phyloP scores from a whole-genome alignment of 2,113 vertebrate species.

The Pavo muticus region DNA sequence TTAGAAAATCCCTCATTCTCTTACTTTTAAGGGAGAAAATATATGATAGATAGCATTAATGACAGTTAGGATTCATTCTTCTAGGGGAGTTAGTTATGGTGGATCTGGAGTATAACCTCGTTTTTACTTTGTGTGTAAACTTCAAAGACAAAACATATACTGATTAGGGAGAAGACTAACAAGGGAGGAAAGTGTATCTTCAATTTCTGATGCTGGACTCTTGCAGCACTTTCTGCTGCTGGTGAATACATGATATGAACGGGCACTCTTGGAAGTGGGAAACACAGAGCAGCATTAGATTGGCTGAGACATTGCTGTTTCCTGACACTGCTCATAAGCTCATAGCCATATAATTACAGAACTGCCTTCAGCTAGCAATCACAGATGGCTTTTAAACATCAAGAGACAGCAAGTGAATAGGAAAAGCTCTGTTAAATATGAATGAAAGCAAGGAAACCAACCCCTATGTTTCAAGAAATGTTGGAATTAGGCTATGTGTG shows the following conservation, averaged over 20 bases:
- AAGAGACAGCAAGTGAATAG: background rate
- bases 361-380: background rate
- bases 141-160: rapidly evolving
- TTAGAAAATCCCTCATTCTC: background rate
- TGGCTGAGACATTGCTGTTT: background rate
- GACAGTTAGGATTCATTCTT: background rate
- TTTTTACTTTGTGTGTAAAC: background rate
- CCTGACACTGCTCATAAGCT: background rate
- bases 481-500: background rate
- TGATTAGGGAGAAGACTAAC: background rate
- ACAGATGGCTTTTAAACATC: background rate
- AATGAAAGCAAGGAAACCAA: background rate
- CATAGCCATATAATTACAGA: background rate
- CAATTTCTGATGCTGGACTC: background rate
- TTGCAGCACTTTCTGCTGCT: background rate
- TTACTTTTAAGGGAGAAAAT: background rate
- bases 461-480: background rate
- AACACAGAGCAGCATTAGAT: background rate
- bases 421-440: background rate
- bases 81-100: background rate
- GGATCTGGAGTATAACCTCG: background rate
- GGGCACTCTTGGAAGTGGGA: background rate
- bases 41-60: background rate
- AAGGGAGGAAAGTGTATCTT: background rate
- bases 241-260: background rate